phyloP scores from a whole-genome alignment of 2,797 vertebrate species.

The Macrochelys suwanniensis region DNA sequence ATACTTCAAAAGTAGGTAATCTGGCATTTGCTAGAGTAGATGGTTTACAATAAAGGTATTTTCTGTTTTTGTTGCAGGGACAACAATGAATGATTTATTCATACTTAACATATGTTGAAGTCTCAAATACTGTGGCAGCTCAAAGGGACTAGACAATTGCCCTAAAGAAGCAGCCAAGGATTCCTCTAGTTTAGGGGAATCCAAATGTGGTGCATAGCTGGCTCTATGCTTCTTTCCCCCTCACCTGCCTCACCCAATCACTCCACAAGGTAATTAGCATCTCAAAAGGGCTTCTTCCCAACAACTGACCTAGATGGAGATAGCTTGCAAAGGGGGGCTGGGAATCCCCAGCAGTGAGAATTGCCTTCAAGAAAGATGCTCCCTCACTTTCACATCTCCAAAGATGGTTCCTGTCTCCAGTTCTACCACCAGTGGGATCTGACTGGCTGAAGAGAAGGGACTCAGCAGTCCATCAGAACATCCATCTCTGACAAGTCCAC shows the following conservation, averaged over 20 bases:
- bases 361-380: not conserved
- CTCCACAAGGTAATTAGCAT: not conserved
- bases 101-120: not conserved
- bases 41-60: too few species aligned
- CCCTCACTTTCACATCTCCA: not conserved
- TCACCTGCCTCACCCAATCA: not conserved
- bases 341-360: not conserved
- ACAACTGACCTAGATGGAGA: not conserved
- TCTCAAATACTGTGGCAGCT: not conserved
- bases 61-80: not conserved
- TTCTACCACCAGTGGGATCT: not conserved
- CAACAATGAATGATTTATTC: not conserved
- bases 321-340: not conserved
- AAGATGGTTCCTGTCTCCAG: not conserved
- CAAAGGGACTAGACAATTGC: not conserved
- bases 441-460: constrained; percentile 8
- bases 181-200: not conserved
- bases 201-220: not conserved
- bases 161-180: not conserved
- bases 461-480: constrained; percentile 25
- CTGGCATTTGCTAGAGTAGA: too few species aligned
- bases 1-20: too few species aligned
- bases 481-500: constrained; percentile 18
- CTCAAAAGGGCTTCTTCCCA: not conserved
- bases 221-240: not conserved